Percentiles rank a stretch among this genome's conserved stretches.
Evolutionary conservation across 2,113 vertebrate species (phyloP).

Genomic region (Jacana jacana): DNA sequence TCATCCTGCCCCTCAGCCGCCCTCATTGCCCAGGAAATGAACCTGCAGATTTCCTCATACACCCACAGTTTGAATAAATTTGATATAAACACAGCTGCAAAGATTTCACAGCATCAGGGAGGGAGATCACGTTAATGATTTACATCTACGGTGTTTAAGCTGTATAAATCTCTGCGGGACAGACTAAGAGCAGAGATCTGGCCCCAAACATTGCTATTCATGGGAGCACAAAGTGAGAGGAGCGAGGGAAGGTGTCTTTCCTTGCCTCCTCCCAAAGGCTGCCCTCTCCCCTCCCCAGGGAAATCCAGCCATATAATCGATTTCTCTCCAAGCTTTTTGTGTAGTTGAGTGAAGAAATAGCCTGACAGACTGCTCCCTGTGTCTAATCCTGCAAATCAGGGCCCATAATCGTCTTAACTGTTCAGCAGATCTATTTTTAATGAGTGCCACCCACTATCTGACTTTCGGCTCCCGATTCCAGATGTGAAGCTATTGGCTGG

Average conservation of each 20-base stretch:
- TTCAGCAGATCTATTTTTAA: slow-evolving; percentile 60
- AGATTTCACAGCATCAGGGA: background rate
- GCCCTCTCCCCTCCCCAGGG: background rate
- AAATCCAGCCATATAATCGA: background rate
- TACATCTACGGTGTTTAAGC: background rate
- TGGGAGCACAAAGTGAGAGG: fast-evolving
- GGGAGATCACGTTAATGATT: background rate
- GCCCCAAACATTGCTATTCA: background rate
- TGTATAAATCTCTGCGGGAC: background rate
- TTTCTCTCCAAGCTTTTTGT: background rate
- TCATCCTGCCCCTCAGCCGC: background rate
- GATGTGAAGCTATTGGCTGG: slow-evolving; percentile 30
- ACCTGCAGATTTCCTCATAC: background rate
- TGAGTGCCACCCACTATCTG: slow-evolving; percentile 18
- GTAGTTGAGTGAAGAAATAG: slow-evolving; percentile 14
- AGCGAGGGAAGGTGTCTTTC: background rate
- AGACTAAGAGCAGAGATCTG: background rate
- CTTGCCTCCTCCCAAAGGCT: background rate
- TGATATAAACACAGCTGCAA: background rate
- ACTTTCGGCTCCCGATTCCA: background rate
- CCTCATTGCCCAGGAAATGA: fast-evolving
- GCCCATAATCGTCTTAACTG: slow-evolving; percentile 55
- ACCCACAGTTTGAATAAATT: background rate
- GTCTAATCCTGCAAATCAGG: slow-evolving; percentile 55
- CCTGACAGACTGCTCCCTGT: slow-evolving; percentile 24